These are phyloP conservation scores for Escarpia spicata DNA, from an alignment of 2,888 invertebrate species.

Conservation along the genomic window DNA sequence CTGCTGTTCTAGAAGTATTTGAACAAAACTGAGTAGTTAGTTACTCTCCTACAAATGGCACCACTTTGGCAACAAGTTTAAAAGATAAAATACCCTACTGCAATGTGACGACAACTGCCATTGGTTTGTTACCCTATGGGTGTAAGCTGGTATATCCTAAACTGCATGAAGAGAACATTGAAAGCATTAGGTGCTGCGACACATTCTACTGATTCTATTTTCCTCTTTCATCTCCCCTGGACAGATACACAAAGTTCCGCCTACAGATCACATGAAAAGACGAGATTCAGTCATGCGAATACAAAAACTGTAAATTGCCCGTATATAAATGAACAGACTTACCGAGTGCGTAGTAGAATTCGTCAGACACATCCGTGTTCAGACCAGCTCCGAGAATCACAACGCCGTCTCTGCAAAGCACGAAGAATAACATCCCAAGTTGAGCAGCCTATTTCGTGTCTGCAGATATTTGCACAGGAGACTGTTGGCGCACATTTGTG, in stretches of 20 bases:
- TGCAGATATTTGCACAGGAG: too few relatives aligned
- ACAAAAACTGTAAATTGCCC: background rate
- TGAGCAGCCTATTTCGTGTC: too few relatives aligned
- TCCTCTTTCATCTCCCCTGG: background rate
- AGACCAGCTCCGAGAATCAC: conserved; percentile 79
- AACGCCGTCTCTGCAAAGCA: conserved; percentile 69
- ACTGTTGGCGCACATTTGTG: too few relatives aligned
- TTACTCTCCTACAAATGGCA: too few relatives aligned
- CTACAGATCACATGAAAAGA: background rate
- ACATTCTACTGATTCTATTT: background rate
- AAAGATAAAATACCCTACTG: background rate
- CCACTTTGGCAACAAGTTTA: background rate
- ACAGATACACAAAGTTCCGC: background rate
- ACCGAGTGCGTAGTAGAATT: conserved; percentile 80
- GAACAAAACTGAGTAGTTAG: too few relatives aligned
- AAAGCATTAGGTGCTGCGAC: background rate
- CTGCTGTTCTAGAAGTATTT: too few relatives aligned
- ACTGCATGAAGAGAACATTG: background rate
- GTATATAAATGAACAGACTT: conserved; percentile 46
- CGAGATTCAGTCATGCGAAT: background rate
- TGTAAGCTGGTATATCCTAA: background rate
- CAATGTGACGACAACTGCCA: background rate
- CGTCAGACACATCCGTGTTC: conserved; percentile 74
- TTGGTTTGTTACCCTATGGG: background rate
- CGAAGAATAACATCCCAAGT: background rate